A percentile compares a stretch with the other conserved stretches of the same genome.
These are phyloP conservation scores for Phaonia tiefii DNA, from an alignment of 2,888 invertebrate genomes.

Conservation along the genomic window DNA sequence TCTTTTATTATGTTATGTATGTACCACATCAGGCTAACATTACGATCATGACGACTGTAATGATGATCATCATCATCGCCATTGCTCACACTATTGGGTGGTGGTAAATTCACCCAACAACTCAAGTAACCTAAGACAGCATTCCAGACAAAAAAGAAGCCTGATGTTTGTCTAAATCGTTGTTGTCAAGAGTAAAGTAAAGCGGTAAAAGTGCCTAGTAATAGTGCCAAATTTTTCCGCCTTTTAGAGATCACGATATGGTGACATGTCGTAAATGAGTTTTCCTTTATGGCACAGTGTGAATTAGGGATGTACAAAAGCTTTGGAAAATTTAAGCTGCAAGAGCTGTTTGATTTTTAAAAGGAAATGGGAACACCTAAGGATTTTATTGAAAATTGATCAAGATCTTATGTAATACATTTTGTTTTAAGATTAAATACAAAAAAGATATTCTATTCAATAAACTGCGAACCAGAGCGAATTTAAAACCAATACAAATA, in stretches of 20 bases:
- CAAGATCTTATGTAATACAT: too few relatives aligned
- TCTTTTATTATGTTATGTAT: slow-evolving; percentile 27
- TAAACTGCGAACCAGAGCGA: too few relatives aligned
- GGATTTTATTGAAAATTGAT: too few relatives aligned
- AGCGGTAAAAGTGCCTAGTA: slow-evolving; percentile 13
- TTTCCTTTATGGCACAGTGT: slow-evolving; percentile 2
- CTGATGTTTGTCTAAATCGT: slow-evolving; percentile 25
- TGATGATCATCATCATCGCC: slow-evolving; percentile 23
- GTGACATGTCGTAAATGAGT: neutral
- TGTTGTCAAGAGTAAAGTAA: slow-evolving; percentile 35
- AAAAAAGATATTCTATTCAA: too few relatives aligned
- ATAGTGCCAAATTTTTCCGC: slow-evolving; percentile 19
- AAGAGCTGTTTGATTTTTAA: too few relatives aligned
- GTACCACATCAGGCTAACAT: slow-evolving; percentile 27
- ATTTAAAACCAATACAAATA: too few relatives aligned
- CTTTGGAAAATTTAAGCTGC: too few relatives aligned
- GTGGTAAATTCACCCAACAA: slow-evolving; percentile 39
- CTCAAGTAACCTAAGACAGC: neutral
- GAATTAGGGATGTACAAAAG: neutral
- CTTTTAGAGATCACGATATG: neutral
- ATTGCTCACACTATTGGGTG: neutral
- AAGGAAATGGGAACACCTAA: too few relatives aligned
- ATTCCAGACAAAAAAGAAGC: slow-evolving; percentile 39
- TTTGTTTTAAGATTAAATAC: too few relatives aligned
- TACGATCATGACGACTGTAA: slow-evolving; percentile 4